These are phyloP conservation scores for Etheostoma nigrum DNA, from an alignment of 2,797 vertebrate genomes.

Conservation along the genomic window DNA sequence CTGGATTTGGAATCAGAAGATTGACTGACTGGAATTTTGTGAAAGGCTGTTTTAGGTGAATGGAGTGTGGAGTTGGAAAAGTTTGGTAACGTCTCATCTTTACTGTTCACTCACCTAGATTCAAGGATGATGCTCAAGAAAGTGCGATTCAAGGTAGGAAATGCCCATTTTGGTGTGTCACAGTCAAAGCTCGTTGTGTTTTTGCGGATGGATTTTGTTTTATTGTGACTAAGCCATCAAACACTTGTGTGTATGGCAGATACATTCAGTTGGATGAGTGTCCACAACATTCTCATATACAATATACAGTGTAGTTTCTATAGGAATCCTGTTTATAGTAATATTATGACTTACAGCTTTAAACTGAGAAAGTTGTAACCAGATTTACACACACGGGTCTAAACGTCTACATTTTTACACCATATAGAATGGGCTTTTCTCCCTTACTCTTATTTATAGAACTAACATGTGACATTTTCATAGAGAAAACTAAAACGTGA, in stretches of 20 bases:
- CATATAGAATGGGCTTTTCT: background rate
- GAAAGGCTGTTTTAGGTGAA: constrained; percentile 8
- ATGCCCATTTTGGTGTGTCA: background rate
- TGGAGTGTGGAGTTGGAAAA: constrained; percentile 27
- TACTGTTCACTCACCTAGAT: constrained; percentile 4
- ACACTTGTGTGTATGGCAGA: too few relatives aligned
- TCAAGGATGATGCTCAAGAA: constrained; percentile 81
- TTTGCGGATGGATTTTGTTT: too few relatives aligned
- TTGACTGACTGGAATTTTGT: background rate
- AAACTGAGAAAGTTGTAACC: background rate
- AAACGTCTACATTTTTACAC: too few relatives aligned
- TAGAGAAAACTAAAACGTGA: background rate
- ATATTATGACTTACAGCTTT: background rate
- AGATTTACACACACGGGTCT: too few relatives aligned
- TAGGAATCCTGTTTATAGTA: background rate
- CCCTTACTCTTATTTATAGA: background rate
- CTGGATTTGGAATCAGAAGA: constrained; percentile 17
- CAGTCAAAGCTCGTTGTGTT: background rate
- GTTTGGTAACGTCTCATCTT: constrained; percentile 6
- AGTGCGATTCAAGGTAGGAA: constrained; percentile 84
- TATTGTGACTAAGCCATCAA: too few relatives aligned
- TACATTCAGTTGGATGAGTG: too few relatives aligned
- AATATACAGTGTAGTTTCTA: background rate
- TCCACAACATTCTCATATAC: too few relatives aligned
- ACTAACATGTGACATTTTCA: background rate